These are phyloP conservation scores for Paramormyrops hopkinsi DNA, from an alignment of 2,797 vertebrate genomes.

Conservation along the genomic window DNA sequence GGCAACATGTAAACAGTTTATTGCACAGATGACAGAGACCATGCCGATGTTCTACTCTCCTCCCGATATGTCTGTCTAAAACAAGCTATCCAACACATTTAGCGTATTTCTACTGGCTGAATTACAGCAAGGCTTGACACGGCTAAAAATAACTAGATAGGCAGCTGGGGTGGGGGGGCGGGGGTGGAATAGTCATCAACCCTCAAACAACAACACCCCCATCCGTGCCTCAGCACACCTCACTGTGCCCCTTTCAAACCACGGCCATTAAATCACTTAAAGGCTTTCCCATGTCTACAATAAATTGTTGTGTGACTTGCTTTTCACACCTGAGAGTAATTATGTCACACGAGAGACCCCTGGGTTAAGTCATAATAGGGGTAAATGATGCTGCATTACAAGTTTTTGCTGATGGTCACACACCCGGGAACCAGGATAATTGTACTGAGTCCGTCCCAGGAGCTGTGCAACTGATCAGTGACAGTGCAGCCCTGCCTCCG, in stretches of 20 bases:
- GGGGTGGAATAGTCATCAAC: slow-evolving; percentile 26
- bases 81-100: slow-evolving; percentile 19
- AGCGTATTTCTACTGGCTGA: slow-evolving; percentile 29
- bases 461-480: neutral
- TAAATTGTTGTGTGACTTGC: neutral
- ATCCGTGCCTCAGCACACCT: neutral
- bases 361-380: neutral
- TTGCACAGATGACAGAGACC: neutral
- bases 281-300: neutral
- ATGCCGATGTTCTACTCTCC: neutral
- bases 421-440: neutral
- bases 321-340: neutral
- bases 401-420: neutral
- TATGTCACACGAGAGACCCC: neutral
- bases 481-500: neutral
- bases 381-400: neutral
- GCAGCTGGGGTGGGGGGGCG: neutral
- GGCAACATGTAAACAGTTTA: neutral
- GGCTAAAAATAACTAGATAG: slow-evolving; percentile 38
- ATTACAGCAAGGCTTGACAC: slow-evolving; percentile 39
- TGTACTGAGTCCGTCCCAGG: neutral
- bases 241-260: neutral
- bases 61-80: neutral
- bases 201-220: neutral
- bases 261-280: neutral